phyloP scores from a whole-genome alignment of 53 echinoderm and acorn worm genomes.

The Crossaster papposus region DNA sequence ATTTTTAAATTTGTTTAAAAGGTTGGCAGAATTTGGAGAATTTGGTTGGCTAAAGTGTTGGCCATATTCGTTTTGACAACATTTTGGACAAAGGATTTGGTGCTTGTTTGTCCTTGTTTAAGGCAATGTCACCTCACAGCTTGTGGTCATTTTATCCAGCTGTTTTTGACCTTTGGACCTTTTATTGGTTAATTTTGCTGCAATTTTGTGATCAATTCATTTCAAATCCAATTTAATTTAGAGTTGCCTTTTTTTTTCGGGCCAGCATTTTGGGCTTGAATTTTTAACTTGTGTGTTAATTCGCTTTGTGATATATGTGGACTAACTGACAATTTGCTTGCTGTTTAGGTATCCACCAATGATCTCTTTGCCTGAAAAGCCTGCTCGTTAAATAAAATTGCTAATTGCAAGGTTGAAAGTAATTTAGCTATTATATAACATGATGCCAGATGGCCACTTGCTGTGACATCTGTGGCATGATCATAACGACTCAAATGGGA shows the following conservation, averaged over 20 bases:
- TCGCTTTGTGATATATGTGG: not conserved
- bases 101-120: not conserved
- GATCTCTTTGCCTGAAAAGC: not conserved
- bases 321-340: not conserved
- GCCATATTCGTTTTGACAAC: not conserved
- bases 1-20: too few relatives aligned
- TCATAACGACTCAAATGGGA: too few relatives aligned
- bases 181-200: not conserved
- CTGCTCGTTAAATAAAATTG: not conserved
- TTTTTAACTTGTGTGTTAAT: not conserved
- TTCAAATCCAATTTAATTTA: constrained; percentile 6
- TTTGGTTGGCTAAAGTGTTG: too few relatives aligned
- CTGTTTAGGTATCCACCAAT: not conserved
- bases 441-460: not conserved
- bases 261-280: not conserved
- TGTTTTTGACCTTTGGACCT: not conserved
- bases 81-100: not conserved
- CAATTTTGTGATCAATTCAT: not conserved
- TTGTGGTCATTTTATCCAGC: not conserved
- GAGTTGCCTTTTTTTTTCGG: not conserved
- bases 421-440: not conserved
- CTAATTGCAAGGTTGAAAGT: not conserved
- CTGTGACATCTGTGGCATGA: not conserved
- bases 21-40: too few relatives aligned
- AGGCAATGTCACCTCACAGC: not conserved